These are phyloP conservation scores for Camponotus pennsylvanicus DNA, from an alignment of 1,140 invertebrate species.

Conservation along the genomic window DNA sequence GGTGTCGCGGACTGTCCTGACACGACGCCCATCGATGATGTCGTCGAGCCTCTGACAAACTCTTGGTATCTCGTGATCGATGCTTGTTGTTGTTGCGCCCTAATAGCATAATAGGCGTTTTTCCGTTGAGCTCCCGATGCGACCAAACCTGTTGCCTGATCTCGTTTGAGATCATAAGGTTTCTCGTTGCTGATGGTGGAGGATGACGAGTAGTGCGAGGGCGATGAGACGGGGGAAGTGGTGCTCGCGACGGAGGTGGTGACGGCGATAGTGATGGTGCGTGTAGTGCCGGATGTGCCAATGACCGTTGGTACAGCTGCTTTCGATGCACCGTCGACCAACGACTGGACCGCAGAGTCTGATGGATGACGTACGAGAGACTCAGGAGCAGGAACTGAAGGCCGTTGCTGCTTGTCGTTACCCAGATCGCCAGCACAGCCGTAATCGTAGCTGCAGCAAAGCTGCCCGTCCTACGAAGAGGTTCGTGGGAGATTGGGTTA, in stretches of 20 bases:
- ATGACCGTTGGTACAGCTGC: conserved; percentile 82
- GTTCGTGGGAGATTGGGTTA: conserved; percentile 75
- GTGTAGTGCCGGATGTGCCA: conserved; percentile 66
- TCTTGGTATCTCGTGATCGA: conserved; percentile 52
- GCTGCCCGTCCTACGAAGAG: conserved; percentile 87
- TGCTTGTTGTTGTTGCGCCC: conserved; percentile 46
- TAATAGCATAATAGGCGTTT: conserved; percentile 24
- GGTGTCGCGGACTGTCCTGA: conserved; percentile 44
- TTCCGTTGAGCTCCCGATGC: conserved; percentile 24
- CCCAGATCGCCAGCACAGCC: conserved; percentile 86
- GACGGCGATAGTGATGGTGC: conserved; percentile 47
- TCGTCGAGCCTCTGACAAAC: conserved; percentile 48
- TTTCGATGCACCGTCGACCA: conserved; percentile 80
- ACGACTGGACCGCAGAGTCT: conserved; percentile 74
- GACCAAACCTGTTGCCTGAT: conserved; percentile 33
- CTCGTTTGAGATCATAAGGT: conserved; percentile 6
- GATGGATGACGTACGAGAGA: conserved; percentile 70
- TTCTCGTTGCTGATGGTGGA: conserved; percentile 41
- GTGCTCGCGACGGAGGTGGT: conserved; percentile 43
- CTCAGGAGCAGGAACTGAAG: conserved; percentile 74
- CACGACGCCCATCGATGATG: conserved; percentile 47
- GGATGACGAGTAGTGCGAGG: conserved; percentile 67
- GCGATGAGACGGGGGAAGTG: conserved; percentile 53
- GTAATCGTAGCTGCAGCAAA: conserved; percentile 89
- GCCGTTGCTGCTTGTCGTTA: conserved; percentile 71